Evolutionary conservation across 2,113 vertebrate species (phyloP), one percentile per base, ranked within the genome.

Genomic region (Kryptolebias marmoratus): DNA sequence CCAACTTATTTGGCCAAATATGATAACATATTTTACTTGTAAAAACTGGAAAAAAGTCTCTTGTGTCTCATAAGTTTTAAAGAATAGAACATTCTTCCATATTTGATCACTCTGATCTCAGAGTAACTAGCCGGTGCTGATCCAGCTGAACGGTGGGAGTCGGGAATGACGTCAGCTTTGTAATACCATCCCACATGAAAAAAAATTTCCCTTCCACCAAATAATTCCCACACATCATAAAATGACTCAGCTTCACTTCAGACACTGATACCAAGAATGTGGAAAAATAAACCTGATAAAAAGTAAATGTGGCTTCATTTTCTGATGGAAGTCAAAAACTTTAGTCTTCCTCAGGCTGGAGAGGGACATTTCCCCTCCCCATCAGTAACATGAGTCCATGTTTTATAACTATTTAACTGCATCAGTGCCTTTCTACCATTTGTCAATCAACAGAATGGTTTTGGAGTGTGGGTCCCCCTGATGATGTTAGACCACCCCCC

Each of bases 371-470:
- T 88, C 88, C 84, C 82, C 88, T 77, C 87, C 74, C 63, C 47
- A 64, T 73, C 36, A 61, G 88, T 77, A 87, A 90, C 56, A 70
- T 0, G 42, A 89, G 63, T 79, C 80, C 55, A 71, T 15, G 30
- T 64, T 76, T 82, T 71, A 71, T 79, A 80, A 84, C 82, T 71
- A 75, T 87, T 83, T 73, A 88, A 86, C 71, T 82, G 64, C 85
- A 88, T 74, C 55, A 22, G 60, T 70, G 68, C 50, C 67, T 61
- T 62, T 85, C 78, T 73, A 70, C 79, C 42, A 72, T 81, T 81
- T 91, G 89, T 92, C 88, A 91, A 77, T 89, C 87, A 88, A 28
- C 58, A 14, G 45, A 67, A 68, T 54, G 72, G 77, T 68, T 71
- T 27, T 45, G 81, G 82, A 42, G 69, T 49, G 22, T 55, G 72